Conservation (phyloP, 2,113 vertebrate species). For the Gallinago undulata region DNA sequence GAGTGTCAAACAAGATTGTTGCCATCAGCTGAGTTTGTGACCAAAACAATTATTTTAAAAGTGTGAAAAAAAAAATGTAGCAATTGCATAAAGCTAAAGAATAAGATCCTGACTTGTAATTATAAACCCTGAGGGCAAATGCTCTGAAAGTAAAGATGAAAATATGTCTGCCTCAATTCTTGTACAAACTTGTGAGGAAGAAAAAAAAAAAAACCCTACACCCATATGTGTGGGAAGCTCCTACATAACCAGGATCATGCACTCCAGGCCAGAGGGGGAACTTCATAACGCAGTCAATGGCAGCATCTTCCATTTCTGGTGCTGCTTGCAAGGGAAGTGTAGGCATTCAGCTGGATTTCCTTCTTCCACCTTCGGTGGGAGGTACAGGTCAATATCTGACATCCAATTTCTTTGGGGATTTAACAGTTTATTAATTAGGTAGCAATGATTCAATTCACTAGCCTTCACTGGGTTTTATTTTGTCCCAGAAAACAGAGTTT, state of each 20-base stretch:
- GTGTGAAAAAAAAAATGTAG: neutral
- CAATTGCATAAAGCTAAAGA: neutral
- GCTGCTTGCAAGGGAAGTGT: neutral
- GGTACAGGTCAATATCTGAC: neutral
- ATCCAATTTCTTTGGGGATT: neutral
- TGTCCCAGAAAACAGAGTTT: neutral
- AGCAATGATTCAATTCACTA: neutral
- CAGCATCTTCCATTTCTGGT: neutral
- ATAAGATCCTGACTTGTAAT: constrained; percentile 4
- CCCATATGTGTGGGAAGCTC: neutral
- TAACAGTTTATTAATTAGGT: neutral
- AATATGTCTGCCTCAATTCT: neutral
- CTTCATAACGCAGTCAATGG: neutral
- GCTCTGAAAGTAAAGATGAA: neutral
- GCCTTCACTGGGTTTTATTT: neutral
- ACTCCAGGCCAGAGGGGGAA: neutral
- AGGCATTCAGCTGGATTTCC: neutral
- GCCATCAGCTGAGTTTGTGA: neutral
- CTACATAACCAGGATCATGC: neutral
- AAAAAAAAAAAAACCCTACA: neutral
- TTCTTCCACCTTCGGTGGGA: neutral
- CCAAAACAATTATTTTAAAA: neutral
- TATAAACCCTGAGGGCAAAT: neutral
- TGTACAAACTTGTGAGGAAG: neutral
- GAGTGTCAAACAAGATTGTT: neutral